Evolutionary conservation across 2,888 invertebrate species (phyloP).

Genomic region (Xylota sylvarum): DNA sequence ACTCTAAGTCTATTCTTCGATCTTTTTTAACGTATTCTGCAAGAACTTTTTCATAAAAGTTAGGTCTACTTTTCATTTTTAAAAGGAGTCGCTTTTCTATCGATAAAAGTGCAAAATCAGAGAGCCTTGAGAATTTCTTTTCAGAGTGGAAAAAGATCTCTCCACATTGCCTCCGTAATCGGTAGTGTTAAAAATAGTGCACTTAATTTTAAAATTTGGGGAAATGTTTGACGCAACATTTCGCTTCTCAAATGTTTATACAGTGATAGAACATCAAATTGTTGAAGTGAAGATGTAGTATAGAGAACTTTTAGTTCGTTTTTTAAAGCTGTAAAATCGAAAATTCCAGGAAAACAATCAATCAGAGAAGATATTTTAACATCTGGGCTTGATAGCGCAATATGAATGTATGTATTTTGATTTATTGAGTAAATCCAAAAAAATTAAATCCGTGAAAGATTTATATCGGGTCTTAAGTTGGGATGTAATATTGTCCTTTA

Average conservation of each 20-base stretch:
- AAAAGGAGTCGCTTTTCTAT: background rate
- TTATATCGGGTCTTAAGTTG: constrained; percentile 3
- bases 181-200: background rate
- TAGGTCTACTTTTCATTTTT: background rate
- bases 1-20: background rate
- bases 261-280: background rate
- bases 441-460: constrained; percentile 15
- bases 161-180: background rate
- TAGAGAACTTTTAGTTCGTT: background rate
- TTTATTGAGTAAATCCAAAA: constrained; percentile 19
- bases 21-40: constrained; percentile 2
- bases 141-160: background rate
- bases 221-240: background rate
- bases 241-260: background rate
- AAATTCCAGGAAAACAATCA: background rate
- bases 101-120: background rate
- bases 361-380: background rate
- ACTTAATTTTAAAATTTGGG: background rate
- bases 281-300: background rate
- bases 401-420: background rate
- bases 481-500: constrained; percentile 14
- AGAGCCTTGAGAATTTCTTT: background rate
- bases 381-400: background rate
- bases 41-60: constrained; percentile 5
- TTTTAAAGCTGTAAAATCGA: background rate